Conservation (phyloP, 2,797 vertebrate genomes). For the Telmatherina bonti region DNA sequence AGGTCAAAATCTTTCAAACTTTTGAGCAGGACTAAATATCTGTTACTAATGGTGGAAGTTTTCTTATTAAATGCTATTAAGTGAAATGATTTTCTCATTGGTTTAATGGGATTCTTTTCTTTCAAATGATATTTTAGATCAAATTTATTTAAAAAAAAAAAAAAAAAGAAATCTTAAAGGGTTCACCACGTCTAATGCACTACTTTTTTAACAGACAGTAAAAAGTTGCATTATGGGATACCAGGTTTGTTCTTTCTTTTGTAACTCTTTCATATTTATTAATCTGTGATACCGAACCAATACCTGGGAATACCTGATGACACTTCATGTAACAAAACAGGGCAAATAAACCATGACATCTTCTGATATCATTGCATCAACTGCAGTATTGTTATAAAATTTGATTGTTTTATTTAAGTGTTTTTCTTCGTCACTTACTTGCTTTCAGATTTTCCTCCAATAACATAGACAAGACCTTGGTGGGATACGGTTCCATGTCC, state of each 20-base stretch:
- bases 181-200: background rate
- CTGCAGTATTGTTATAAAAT: too few relatives aligned
- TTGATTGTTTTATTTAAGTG: background rate
- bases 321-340: background rate
- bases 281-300: too few relatives aligned
- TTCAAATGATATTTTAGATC: too few relatives aligned
- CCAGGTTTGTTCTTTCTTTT: too few relatives aligned
- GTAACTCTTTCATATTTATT: too few relatives aligned
- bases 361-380: background rate
- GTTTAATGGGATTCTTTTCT: too few relatives aligned
- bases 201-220: background rate
- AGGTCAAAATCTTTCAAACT: background rate
- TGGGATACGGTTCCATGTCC: constrained; percentile 91
- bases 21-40: background rate
- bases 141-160: too few relatives aligned
- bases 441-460: constrained; percentile 93
- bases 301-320: too few relatives aligned
- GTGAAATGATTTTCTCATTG: too few relatives aligned
- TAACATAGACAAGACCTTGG: constrained; percentile 89
- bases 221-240: background rate
- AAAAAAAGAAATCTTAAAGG: too few relatives aligned
- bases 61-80: background rate
- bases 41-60: background rate
- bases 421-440: constrained; percentile 82
- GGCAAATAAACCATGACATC: background rate